Evolutionary conservation across 2,888 invertebrate genomes (phyloP), one percentile per base, ranked within the genome.

Genomic region (Amphiduros pacificus): DNA sequence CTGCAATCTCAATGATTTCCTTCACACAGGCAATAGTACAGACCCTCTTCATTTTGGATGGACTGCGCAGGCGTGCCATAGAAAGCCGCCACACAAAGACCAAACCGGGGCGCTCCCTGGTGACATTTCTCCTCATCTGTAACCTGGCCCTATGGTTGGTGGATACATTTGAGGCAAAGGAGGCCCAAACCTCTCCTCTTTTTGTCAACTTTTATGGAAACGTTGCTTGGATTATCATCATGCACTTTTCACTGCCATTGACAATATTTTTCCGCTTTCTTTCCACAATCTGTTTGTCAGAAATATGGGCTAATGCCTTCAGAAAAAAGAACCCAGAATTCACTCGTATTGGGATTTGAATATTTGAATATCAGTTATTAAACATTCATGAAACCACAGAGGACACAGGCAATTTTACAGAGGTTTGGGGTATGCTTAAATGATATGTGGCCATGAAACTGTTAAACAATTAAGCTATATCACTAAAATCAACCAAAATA

Each of bases 171-270:
- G 64, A 63, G 55, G 20, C 60, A 22, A 60, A 63, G 26, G 50
- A 44, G 29, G 87, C 87, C 77, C 83, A 87, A 55, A 86, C 86
- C 17, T 86, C 87, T 63, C 85, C 86, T 61, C 74, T 87, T 17
- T 87, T 87, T 68, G 78, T 85, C 36, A 76, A 85, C 57, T 89
- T 88, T 78, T 88, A 87, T 73, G 88, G 88, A 0, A 84, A 86
- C 24, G 79, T 88, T 9, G 85, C 87, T 0, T 89, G 89, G 89
- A 88, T 87, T 29, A 84, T 89, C 29, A 82, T 89, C 54, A 87
- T 87, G 0, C 83, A 88, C 57, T 83, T 87, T 28, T 86, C 87
- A 22, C 80, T 88, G 31, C 89, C 89, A 0, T 81, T 89, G 6
- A 82, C 88, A 11, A 87, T 80, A 57, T 79, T 77, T 69, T 79